Conservation (phyloP, 2,797 vertebrate genomes). For the Peromyscus melanophrys region DNA sequence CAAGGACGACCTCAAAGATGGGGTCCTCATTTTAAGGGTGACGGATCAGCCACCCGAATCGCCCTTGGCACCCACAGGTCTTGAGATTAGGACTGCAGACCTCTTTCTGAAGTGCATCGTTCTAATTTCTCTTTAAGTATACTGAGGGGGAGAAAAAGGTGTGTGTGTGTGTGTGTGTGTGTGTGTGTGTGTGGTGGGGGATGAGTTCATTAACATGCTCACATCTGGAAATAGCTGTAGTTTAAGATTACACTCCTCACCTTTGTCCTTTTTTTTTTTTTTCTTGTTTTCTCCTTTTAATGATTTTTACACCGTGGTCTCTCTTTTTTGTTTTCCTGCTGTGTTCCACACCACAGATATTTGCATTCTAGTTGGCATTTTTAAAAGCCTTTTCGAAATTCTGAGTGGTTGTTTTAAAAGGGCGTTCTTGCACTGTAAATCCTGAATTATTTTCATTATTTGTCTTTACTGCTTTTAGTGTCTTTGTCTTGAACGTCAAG, state of each 20-base stretch:
- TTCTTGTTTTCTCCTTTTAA: background rate
- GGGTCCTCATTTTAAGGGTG: background rate
- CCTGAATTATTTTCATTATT: background rate
- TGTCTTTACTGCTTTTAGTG: conserved; percentile 5
- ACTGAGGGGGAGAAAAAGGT: too few relatives aligned
- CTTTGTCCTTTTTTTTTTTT: background rate
- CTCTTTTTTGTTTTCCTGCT: background rate
- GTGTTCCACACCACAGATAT: background rate
- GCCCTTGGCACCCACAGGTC: background rate
- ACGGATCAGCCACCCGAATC: background rate
- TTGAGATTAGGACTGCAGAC: background rate
- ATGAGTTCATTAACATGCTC: background rate
- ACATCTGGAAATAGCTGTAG: background rate
- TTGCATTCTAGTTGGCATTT: background rate
- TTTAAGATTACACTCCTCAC: background rate
- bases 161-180: too few relatives aligned
- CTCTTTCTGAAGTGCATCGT: background rate
- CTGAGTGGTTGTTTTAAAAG: background rate
- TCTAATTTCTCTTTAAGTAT: background rate
- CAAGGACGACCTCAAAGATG: background rate
- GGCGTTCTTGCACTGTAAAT: background rate
- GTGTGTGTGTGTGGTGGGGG: too few relatives aligned
- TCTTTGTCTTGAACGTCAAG: background rate
- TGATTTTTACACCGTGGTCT: background rate
- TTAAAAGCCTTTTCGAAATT: background rate